Conservation (phyloP, 2,113 vertebrate species). For the Microtus ochrogaster region DNA sequence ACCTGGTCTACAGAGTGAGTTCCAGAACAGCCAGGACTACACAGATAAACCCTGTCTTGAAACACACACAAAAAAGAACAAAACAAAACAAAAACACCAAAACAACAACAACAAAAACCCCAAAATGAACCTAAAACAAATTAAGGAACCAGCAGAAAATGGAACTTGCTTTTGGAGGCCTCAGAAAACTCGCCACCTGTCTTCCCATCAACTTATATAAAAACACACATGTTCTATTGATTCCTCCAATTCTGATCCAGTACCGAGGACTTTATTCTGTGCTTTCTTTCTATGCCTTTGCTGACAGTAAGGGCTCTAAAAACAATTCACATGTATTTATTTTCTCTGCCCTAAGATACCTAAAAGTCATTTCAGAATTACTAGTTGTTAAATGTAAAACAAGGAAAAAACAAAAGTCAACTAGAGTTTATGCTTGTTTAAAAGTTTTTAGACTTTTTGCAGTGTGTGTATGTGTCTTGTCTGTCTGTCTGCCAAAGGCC, state of each 20-base stretch:
- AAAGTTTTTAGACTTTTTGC: neutral
- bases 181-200: neutral
- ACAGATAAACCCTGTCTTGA: neutral
- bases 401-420: neutral
- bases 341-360: neutral
- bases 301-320: neutral
- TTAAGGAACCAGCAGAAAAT: neutral
- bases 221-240: neutral
- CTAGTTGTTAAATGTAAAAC: neutral
- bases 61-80: neutral
- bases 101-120: neutral
- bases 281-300: neutral
- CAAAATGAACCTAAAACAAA: neutral
- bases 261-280: neutral
- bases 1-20: no score
- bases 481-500: neutral
- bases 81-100: neutral
- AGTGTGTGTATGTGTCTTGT: neutral
- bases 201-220: neutral
- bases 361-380: slow-evolving; percentile 30
- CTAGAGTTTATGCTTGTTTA: neutral
- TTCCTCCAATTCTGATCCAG: neutral
- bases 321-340: neutral
- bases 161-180: neutral
- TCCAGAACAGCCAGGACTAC: neutral